phyloP scores from a whole-genome alignment of 2,797 vertebrate genomes.

The Brachyalestes nurse region DNA sequence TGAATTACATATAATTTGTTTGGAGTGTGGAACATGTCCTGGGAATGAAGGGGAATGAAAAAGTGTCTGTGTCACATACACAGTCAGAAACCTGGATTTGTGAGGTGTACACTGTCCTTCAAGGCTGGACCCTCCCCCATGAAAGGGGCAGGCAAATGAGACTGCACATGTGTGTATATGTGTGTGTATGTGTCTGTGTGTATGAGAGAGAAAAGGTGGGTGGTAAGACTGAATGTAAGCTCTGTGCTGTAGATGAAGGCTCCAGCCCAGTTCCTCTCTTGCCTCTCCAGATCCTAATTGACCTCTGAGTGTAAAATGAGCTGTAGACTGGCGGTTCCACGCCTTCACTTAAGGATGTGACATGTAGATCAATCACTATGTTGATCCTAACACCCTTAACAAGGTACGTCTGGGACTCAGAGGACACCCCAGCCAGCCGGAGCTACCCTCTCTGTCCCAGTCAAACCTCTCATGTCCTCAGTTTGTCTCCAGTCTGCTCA shows the following conservation, averaged over 20 bases:
- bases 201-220: constrained; percentile 17
- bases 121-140: constrained; percentile 50
- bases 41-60: neutral
- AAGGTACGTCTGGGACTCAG: constrained; percentile 66
- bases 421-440: constrained; percentile 66
- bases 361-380: constrained; percentile 78
- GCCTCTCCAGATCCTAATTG: constrained; percentile 63
- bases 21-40: neutral
- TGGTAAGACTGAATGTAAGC: constrained; percentile 14
- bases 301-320: constrained; percentile 64
- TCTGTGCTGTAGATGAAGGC: constrained; percentile 30
- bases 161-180: constrained; percentile 25
- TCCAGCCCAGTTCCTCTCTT: constrained; percentile 33
- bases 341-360: constrained; percentile 72
- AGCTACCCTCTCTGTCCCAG: constrained; percentile 24
- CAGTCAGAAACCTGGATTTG: neutral
- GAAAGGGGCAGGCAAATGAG: constrained; percentile 53
- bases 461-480: constrained; percentile 27
- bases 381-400: constrained; percentile 75
- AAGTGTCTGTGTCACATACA: constrained; percentile 1
- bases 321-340: constrained; percentile 56
- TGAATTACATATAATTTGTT: neutral
- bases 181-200: constrained; percentile 5
- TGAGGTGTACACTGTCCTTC: constrained; percentile 36
- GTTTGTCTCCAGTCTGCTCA: neutral